A percentile compares a stretch with the other conserved stretches of the same genome.
phyloP scores from a whole-genome alignment of 2,888 invertebrate species.

The Eudiplozoon nipponicum region DNA sequence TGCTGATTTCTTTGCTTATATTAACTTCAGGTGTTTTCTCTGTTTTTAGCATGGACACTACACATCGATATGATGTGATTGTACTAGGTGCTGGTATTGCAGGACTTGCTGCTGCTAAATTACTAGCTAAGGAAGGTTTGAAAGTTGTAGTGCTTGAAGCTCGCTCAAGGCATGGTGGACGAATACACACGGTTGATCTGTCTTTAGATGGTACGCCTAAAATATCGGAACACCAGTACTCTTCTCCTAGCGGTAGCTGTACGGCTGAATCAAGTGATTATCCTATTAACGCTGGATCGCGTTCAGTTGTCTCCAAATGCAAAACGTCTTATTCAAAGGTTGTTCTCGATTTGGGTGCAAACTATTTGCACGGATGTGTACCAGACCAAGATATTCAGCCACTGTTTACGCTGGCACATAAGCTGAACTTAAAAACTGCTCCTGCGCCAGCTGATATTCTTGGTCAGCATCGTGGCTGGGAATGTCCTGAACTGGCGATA shows the following conservation, averaged over 20 bases:
- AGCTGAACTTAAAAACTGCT: slow-evolving; percentile 7
- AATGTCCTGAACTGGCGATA: slow-evolving; percentile 13
- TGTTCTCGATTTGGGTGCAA: slow-evolving; percentile 16
- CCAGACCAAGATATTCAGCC: slow-evolving; percentile 12
- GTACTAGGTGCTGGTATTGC: slow-evolving; percentile 16
- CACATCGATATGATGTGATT: too few relatives aligned
- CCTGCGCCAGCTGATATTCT: slow-evolving; percentile 8
- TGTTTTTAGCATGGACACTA: too few relatives aligned
- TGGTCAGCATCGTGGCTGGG: slow-evolving; percentile 15
- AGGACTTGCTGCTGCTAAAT: slow-evolving; percentile 15
- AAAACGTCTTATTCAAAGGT: too few relatives aligned
- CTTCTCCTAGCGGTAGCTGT: too few relatives aligned
- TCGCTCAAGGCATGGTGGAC: slow-evolving; percentile 14
- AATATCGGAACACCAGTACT: too few relatives aligned
- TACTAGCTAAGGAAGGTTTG: slow-evolving; percentile 10
- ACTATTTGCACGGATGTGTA: slow-evolving; percentile 16
- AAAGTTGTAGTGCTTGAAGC: slow-evolving; percentile 13
- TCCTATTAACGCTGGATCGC: too few relatives aligned
- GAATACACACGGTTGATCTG: slow-evolving; percentile 11
- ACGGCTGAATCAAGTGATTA: too few relatives aligned
- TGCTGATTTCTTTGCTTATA: too few relatives aligned
- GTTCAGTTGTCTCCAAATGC: too few relatives aligned
- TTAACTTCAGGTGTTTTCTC: too few relatives aligned
- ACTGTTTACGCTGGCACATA: slow-evolving; percentile 10
- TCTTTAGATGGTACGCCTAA: background rate